These are phyloP conservation scores for Emmelina monodactyla DNA, from an alignment of 2,888 invertebrate genomes.

Conservation along the genomic window DNA sequence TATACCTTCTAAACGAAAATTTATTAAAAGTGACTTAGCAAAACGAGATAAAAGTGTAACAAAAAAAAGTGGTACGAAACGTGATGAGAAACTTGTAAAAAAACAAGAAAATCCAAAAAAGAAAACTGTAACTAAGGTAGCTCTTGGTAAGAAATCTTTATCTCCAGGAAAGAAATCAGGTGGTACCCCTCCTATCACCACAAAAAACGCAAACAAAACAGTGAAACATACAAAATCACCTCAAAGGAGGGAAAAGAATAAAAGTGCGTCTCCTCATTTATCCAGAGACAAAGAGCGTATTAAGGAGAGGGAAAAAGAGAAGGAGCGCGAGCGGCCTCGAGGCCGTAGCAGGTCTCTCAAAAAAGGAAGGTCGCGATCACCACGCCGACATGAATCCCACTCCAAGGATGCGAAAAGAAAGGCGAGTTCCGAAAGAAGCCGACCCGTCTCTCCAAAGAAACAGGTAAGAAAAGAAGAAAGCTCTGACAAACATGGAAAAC, in stretches of 20 bases:
- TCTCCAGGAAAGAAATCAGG: constrained; percentile 60
- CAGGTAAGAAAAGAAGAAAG: constrained; percentile 46
- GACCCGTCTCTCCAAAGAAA: constrained; percentile 59
- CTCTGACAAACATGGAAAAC: constrained; percentile 45
- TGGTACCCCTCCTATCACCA: constrained; percentile 56
- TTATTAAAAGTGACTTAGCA: constrained; percentile 41
- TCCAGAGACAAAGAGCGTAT: constrained; percentile 57
- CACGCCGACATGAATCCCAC: constrained; percentile 35
- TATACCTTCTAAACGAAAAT: constrained; percentile 60
- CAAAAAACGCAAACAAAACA: constrained; percentile 44
- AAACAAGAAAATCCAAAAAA: constrained; percentile 43
- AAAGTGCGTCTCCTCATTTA: constrained; percentile 44
- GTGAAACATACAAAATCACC: constrained; percentile 56
- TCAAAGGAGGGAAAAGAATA: constrained; percentile 46
- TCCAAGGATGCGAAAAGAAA: constrained; percentile 54
- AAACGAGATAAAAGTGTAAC: constrained; percentile 50
- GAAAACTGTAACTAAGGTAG: constrained; percentile 37
- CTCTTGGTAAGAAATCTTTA: constrained; percentile 53
- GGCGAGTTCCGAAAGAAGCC: constrained; percentile 55
- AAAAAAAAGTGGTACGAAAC: constrained; percentile 50
- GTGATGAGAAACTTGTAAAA: constrained; percentile 48
- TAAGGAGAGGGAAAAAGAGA: constrained; percentile 50
- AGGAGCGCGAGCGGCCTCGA: constrained; percentile 55
- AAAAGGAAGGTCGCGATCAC: constrained; percentile 53
- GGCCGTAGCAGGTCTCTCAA: constrained; percentile 56